Percentiles rank a stretch among this genome's conserved stretches.
Conservation (phyloP, 2,797 vertebrate genomes). For the Halcyon leucocephala region DNA sequence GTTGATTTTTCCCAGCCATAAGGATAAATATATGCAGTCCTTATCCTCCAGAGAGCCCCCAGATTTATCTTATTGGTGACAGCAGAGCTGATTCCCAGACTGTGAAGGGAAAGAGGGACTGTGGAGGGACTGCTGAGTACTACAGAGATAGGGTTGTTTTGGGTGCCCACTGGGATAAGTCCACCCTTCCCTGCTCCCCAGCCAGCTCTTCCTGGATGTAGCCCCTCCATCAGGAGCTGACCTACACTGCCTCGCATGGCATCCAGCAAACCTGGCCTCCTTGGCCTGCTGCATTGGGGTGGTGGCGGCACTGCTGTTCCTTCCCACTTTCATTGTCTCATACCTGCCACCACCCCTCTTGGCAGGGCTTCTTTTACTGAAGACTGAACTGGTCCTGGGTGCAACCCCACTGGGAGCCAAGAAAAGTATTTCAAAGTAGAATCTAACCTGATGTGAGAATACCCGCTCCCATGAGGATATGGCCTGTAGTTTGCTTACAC, state of each 20-base stretch:
- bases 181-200: not conserved
- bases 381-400: not conserved
- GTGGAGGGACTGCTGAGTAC: not conserved
- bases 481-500: not conserved
- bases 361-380: not conserved
- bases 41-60: not conserved
- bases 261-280: not conserved
- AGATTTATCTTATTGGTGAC: not conserved
- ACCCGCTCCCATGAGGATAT: not conserved
- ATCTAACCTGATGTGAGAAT: not conserved
- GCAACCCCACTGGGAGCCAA: not conserved
- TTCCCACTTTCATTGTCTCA: not conserved
- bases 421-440: not conserved
- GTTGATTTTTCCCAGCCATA: not conserved
- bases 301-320: not conserved
- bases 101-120: not conserved
- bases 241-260: accelerated
- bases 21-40: not conserved
- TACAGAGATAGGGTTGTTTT: not conserved
- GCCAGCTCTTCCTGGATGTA: not conserved
- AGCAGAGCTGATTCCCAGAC: not conserved
- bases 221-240: not conserved
- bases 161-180: not conserved
- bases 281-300: not conserved
- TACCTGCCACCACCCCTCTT: accelerated